These are phyloP conservation scores for Anthophora plumipes DNA, from an alignment of 2,888 invertebrate genomes.

Conservation along the genomic window DNA sequence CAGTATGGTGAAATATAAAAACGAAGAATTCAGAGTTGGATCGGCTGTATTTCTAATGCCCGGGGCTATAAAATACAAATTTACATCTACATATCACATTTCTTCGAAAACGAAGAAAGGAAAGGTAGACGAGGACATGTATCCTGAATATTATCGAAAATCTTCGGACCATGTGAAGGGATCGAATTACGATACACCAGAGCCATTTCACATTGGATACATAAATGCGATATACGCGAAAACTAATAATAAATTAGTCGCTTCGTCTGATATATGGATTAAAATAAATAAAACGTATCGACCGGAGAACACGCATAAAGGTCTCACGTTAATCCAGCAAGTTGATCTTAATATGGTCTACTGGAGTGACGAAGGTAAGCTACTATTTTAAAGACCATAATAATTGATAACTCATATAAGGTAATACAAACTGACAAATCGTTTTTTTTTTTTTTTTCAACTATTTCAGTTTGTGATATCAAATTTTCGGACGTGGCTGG, in stretches of 20 bases:
- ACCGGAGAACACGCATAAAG: conserved; percentile 90
- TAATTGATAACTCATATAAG: not conserved
- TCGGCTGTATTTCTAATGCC: conserved; percentile 89
- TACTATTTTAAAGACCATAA: not conserved
- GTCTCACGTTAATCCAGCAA: conserved; percentile 86
- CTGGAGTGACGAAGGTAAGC: conserved; percentile 90
- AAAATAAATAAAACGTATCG: conserved; percentile 90
- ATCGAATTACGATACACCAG: conserved; percentile 89
- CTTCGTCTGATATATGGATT: conserved; percentile 87
- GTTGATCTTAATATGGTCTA: conserved; percentile 91
- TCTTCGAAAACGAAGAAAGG: conserved; percentile 77
- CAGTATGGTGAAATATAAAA: conserved; percentile 86
- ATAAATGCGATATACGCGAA: conserved; percentile 88
- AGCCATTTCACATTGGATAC: conserved; percentile 91
- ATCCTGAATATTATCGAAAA: conserved; percentile 93
- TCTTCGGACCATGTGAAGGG: conserved; percentile 89
- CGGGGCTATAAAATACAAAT: conserved; percentile 87
- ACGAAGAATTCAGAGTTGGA: conserved; percentile 88
- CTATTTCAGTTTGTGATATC: conserved; percentile 85
- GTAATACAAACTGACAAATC: not conserved
- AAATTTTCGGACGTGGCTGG: conserved; percentile 88
- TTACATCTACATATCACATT: conserved; percentile 67
- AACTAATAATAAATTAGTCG: conserved; percentile 86
- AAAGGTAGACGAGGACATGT: conserved; percentile 89
- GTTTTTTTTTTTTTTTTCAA: conserved; percentile 7